Percentiles rank a stretch among this genome's conserved stretches.
phyloP scores from a whole-genome alignment of 2,888 invertebrate genomes.

The Drosophila colorata region DNA sequence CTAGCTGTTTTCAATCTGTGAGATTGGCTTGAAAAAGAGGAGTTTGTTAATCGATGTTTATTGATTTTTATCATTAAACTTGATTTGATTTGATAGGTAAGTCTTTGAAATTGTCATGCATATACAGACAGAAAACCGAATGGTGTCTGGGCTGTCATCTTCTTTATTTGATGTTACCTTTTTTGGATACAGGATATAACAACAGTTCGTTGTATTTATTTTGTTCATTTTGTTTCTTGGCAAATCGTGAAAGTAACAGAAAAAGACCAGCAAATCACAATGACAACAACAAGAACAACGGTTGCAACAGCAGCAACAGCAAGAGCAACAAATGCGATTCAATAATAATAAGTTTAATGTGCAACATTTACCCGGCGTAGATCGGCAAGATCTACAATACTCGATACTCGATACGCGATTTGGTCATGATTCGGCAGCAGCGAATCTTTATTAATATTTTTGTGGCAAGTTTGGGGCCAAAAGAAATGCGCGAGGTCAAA shows the following conservation, averaged over 20 bases:
- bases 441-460: slow-evolving; percentile 71
- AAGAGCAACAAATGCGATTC: slow-evolving; percentile 20
- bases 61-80: background rate
- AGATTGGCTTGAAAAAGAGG: background rate
- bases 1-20: background rate
- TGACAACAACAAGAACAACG: slow-evolving; percentile 19
- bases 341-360: slow-evolving; percentile 46
- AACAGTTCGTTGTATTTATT: slow-evolving; percentile 1
- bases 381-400: slow-evolving; percentile 33
- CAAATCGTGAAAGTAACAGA: slow-evolving; percentile 72
- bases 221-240: slow-evolving; percentile 1
- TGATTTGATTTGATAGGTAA: no score
- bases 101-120: no score
- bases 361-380: slow-evolving; percentile 13
- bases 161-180: no score
- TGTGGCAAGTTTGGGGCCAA: slow-evolving; percentile 27
- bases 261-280: slow-evolving; percentile 58
- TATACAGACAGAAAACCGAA: no score
- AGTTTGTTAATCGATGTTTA: background rate
- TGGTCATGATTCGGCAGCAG: slow-evolving; percentile 63
- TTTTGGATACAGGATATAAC: background rate
- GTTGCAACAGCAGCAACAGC: slow-evolving; percentile 1
- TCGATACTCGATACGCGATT: slow-evolving; percentile 39
- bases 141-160: no score
- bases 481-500: slow-evolving; percentile 72